Percentiles rank a stretch among this genome's conserved stretches.
phyloP scores from a whole-genome alignment of 2,888 invertebrate genomes.

The Macrostomum cliftonense region DNA sequence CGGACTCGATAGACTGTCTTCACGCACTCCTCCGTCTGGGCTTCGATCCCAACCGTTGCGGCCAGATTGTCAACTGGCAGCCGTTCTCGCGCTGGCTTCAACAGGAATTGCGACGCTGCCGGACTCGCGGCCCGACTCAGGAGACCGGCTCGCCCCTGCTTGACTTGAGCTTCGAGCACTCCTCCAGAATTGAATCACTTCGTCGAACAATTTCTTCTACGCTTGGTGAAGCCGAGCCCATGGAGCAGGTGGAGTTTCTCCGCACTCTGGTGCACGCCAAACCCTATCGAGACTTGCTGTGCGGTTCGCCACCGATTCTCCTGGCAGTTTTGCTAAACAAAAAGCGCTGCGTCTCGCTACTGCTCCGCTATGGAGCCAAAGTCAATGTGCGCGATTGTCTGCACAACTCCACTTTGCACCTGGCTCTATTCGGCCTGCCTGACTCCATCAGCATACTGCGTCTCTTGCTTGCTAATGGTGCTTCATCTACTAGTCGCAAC shows the following conservation, averaged over 20 bases:
- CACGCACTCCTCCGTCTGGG: conserved; percentile 43
- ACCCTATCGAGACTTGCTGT: conserved; percentile 39
- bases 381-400: conserved; percentile 38
- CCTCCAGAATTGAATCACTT: no score
- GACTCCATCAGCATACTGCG: conserved; percentile 22
- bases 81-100: no score
- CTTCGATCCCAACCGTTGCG: conserved; percentile 41
- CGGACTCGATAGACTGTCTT: conserved; percentile 43
- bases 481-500: no score
- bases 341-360: conserved; percentile 40
- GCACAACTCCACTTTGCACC: conserved; percentile 43
- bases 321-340: conserved; percentile 41
- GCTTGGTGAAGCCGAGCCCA: no score
- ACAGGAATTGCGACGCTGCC: no score
- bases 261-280: conserved; percentile 18
- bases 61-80: no score
- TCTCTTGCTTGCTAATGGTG: no score
- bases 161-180: no score
- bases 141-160: no score
- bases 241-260: conserved; percentile 18
- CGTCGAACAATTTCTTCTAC: no score
- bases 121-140: no score
- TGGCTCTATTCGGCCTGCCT: conserved; percentile 41
- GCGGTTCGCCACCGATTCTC: conserved; percentile 42
- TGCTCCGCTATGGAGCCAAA: conserved; percentile 41